Evolutionary conservation across 2,113 vertebrate species (phyloP).

Genomic region (Hemiscyllium ocellatum): DNA sequence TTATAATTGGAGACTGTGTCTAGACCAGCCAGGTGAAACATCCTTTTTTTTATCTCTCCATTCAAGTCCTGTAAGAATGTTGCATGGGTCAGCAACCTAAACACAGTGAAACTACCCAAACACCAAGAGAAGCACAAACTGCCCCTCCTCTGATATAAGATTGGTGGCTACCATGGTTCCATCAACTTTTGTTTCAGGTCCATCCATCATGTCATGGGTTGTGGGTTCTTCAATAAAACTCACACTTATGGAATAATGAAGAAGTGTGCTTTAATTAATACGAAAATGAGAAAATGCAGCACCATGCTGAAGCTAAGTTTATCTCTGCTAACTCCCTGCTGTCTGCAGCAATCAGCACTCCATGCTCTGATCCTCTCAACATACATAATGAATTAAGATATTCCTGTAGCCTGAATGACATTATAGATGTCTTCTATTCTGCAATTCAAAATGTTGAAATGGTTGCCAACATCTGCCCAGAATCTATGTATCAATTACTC

Average conservation of each 20-base stretch:
- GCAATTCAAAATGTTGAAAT: background rate
- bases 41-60: too few relatives aligned
- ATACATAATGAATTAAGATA: constrained; percentile 26
- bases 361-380: background rate
- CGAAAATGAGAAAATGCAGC: constrained; percentile 3
- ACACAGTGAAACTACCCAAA: background rate
- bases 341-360: background rate
- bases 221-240: constrained; percentile 8
- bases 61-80: too few relatives aligned
- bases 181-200: background rate
- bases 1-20: too few relatives aligned
- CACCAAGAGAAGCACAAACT: background rate
- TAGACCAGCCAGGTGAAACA: too few relatives aligned
- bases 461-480: background rate
- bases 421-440: background rate
- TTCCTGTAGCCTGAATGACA: background rate
- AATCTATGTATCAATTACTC: background rate
- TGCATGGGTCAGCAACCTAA: background rate
- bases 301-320: constrained; percentile 21
- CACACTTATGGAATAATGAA: constrained; percentile 14
- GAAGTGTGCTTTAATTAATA: constrained; percentile 1
- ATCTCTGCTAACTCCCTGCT: constrained; percentile 17
- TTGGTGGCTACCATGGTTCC: background rate
- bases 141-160: background rate
- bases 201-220: background rate